A percentile compares a stretch with the other conserved stretches of the same genome.
phyloP scores from a whole-genome alignment of 2,113 vertebrate species.

The Aegypius monachus region DNA sequence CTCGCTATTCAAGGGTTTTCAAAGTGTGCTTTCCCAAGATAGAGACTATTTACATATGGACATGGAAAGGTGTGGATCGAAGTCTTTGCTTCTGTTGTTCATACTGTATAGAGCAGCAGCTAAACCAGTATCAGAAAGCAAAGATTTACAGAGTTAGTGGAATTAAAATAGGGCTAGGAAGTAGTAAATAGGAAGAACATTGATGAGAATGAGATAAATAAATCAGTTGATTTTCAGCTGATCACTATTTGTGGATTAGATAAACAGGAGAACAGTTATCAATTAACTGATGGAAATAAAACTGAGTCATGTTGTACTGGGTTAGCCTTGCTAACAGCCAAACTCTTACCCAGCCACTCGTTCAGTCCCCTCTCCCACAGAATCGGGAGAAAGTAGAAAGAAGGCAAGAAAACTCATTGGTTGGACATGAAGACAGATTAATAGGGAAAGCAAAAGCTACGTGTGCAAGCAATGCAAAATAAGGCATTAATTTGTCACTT shows the following conservation, averaged over 20 bases:
- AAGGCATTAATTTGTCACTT: not conserved
- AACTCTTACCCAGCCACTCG: rapidly evolving
- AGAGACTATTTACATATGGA: not conserved
- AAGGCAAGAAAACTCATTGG: not conserved
- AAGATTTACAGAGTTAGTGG: not conserved
- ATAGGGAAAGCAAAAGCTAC: not conserved
- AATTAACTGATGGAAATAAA: not conserved
- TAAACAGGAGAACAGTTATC: not conserved
- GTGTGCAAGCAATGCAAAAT: not conserved
- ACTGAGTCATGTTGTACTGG: not conserved
- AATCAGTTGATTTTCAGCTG: not conserved
- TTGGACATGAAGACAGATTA: not conserved
- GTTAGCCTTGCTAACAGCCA: not conserved
- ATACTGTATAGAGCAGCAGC: not conserved
- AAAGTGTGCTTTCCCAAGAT: not conserved
- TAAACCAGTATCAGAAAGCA: not conserved
- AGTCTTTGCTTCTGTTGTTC: not conserved
- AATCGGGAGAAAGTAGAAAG: not conserved
- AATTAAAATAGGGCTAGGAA: not conserved
- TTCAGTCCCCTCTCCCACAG: not conserved
- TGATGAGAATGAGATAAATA: not conserved
- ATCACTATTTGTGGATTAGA: not conserved
- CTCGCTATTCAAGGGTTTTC: not conserved
- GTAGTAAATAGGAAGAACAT: not conserved
- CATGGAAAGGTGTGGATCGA: not conserved